Percentiles rank a stretch among this genome's conserved stretches.
Evolutionary conservation across 1,140 invertebrate genomes (phyloP).

Genomic region (Lordiphosa collinella): DNA sequence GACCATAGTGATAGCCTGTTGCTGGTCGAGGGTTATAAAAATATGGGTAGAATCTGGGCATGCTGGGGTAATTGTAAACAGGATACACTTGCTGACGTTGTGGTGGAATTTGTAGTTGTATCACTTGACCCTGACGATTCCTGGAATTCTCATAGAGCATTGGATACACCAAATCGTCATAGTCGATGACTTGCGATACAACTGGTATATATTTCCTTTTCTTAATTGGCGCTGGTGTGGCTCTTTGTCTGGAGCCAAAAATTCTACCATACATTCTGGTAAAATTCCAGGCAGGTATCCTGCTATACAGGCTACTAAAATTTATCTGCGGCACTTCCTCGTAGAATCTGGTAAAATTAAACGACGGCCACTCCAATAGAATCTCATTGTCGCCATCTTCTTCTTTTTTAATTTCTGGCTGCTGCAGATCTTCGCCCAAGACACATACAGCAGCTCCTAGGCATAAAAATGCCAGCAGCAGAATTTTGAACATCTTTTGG

Average conservation of each 20-base stretch:
- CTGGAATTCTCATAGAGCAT: no score
- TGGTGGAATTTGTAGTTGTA: no score
- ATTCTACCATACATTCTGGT: conserved; percentile 2
- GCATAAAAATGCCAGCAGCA: neutral
- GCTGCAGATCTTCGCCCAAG: neutral
- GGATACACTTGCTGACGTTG: no score
- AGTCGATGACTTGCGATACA: neutral
- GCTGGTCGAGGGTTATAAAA: no score
- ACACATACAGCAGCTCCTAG: neutral
- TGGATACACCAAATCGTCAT: no score
- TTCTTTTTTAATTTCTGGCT: conserved; percentile 4
- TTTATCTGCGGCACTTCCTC: conserved; percentile 19
- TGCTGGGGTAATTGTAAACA: no score
- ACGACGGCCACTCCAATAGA: conserved; percentile 17
- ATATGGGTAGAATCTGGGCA: no score
- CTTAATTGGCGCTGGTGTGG: neutral
- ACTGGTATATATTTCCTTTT: neutral
- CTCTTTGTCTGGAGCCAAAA: neutral
- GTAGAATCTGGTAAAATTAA: conserved; percentile 29
- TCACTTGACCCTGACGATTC: no score
- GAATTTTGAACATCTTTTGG: conserved; percentile 4
- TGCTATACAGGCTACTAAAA: conserved; percentile 12
- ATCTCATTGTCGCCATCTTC: neutral
- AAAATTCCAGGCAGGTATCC: neutral
- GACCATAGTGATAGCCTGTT: no score